Percentiles rank a stretch among this genome's conserved stretches.
These are phyloP conservation scores for Psilanteris sp. DNA, from an alignment of 1,140 invertebrate genomes.

Conservation along the genomic window DNA sequence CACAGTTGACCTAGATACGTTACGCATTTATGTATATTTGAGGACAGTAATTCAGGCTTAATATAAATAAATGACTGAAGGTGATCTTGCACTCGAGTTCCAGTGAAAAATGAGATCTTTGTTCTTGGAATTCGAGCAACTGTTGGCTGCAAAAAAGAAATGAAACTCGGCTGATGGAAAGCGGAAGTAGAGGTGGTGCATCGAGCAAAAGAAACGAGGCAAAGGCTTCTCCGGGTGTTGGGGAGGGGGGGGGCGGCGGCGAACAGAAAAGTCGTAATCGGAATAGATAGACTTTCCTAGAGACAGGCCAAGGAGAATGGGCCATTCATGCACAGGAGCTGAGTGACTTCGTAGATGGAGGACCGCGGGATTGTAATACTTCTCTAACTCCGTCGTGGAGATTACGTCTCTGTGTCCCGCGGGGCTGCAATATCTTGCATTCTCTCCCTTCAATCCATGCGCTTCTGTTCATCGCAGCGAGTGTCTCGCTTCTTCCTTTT, in stretches of 20 bases:
- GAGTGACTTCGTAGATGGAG: conserved; percentile 72
- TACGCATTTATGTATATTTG: no score
- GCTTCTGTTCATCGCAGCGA: conserved; percentile 31
- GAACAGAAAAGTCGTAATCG: conserved; percentile 68
- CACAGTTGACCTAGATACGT: no score
- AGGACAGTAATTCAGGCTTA: no score
- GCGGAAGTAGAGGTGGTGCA: conserved; percentile 53
- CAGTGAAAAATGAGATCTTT: conserved; percentile 72
- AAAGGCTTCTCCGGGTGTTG: conserved; percentile 43
- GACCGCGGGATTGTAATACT: conserved; percentile 77
- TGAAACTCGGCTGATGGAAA: conserved; percentile 65
- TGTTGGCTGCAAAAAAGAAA: conserved; percentile 56
- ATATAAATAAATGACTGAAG: conserved; percentile 40
- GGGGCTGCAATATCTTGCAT: conserved; percentile 81
- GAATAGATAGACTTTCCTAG: conserved; percentile 76
- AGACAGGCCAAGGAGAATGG: conserved; percentile 78
- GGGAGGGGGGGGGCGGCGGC: conserved; percentile 45
- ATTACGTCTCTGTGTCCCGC: conserved; percentile 79
- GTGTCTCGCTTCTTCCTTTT: conserved; percentile 29
- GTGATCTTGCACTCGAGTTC: conserved; percentile 46
- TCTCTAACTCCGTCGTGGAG: conserved; percentile 77
- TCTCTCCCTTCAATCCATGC: conserved; percentile 63
- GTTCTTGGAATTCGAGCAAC: conserved; percentile 64
- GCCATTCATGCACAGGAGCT: conserved; percentile 74
- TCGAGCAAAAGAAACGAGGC: conserved; percentile 46